Conservation (phyloP, 1,140 invertebrate genomes). For the Caenorhabditis elegans region DNA sequence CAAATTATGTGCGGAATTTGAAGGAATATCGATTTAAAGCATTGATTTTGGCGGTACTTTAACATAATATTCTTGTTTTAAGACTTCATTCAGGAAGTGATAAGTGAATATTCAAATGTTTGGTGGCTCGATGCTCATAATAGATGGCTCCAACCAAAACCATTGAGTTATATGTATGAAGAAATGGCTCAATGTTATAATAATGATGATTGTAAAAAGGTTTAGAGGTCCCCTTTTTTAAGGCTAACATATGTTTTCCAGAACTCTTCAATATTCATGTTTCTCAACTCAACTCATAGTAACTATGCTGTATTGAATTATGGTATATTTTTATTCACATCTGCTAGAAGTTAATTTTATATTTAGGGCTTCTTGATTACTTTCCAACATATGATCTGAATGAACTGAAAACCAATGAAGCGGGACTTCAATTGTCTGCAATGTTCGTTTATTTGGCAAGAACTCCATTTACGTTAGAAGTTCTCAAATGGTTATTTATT, state of each 20-base stretch:
- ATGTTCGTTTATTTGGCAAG: neutral
- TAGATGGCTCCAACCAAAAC: neutral
- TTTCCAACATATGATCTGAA: neutral
- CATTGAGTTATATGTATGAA: neutral
- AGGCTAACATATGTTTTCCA: neutral
- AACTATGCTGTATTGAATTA: neutral
- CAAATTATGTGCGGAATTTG: neutral
- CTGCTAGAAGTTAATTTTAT: too few species aligned
- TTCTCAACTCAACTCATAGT: too few species aligned
- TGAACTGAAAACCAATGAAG: neutral
- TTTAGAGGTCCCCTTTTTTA: neutral
- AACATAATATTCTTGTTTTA: too few species aligned
- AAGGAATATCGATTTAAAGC: neutral
- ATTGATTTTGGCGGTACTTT: neutral
- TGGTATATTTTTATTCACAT: neutral
- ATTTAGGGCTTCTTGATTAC: neutral
- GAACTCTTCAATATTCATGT: neutral
- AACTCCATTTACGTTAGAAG: neutral
- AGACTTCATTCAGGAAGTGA: neutral
- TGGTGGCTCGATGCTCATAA: neutral
- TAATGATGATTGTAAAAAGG: neutral
- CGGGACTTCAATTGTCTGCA: neutral
- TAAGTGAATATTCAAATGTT: neutral
- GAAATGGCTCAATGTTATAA: neutral
- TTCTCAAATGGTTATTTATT: neutral